Percentiles rank a stretch among this genome's conserved stretches.
Conservation (phyloP, 1,140 invertebrate genomes). For the Drosophila funebris region DNA sequence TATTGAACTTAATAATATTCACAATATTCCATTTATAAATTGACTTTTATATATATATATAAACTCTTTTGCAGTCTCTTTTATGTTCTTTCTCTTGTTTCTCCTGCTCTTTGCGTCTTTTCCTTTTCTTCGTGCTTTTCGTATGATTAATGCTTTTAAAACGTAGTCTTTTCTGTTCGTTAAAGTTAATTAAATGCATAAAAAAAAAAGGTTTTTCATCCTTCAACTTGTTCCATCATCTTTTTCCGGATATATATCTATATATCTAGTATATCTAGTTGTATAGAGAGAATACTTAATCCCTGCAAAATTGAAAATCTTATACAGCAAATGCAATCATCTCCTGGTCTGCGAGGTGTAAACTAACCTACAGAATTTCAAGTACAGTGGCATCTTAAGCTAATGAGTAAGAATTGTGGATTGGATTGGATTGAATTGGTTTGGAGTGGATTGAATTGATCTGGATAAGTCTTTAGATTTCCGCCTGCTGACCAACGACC, state of each 20-base stretch:
- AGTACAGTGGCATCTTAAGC: conserved; percentile 64
- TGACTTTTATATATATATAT: conserved; percentile 26
- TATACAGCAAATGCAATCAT: conserved; percentile 38
- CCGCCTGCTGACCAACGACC: conserved; percentile 75
- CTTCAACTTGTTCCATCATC: conserved; percentile 16
- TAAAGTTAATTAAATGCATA: conserved; percentile 43
- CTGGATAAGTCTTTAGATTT: conserved; percentile 75
- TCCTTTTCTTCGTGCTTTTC: conserved; percentile 10
- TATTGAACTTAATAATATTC: conserved; percentile 28
- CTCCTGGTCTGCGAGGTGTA: conserved; percentile 59
- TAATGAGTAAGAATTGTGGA: conserved; percentile 69
- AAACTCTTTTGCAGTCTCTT: conserved; percentile 67
- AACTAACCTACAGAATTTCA: conserved; percentile 53
- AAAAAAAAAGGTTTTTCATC: conserved; percentile 19
- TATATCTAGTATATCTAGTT: conserved; percentile 41
- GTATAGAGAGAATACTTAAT: conserved; percentile 73
- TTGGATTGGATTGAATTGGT: conserved; percentile 34
- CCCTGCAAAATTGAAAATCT: conserved; percentile 68
- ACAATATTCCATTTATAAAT: conserved; percentile 34
- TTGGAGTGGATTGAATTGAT: conserved; percentile 17
- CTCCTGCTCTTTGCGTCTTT: neutral
- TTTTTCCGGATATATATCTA: neutral
- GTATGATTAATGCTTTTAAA: conserved; percentile 71
- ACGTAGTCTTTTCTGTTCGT: conserved; percentile 70
- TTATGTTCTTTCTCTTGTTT: conserved; percentile 21